Evolutionary conservation across 2,888 invertebrate species (phyloP), one percentile per base, ranked within the genome.

Genomic region (Branchellion lobata): DNA sequence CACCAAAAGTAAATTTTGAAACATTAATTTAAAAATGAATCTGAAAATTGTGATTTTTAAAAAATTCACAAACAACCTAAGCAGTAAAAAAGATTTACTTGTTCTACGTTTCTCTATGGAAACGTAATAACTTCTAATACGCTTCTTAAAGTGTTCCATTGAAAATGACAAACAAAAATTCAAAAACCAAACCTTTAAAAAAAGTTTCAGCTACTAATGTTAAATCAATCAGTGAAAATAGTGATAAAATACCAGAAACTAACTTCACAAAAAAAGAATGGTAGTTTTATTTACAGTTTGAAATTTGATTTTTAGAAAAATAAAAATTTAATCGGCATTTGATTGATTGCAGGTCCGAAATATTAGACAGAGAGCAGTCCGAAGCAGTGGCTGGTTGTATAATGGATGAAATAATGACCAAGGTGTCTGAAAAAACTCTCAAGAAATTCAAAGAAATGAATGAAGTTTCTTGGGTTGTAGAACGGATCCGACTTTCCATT

Each of bases 341-440:
- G n/a, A n/a, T n/a, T n/a, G n/a, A n/a, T n/a, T 11, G 29, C 24
- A 77, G 77, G 61, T 51, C n/a, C n/a, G 24, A 53, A 14, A 24
- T 77, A n/a, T 21, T 77, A 5, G 77, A 77, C 27, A 77, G 65
- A 36, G 77, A 77, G 34, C 0, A 77, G 29, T 77, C 77, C 18
- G 34, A 61, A n/a, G 65, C 29, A n/a, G 65, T 77, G 33, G 65
- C 36, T 24, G 18, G 29, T 24, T 29, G 33, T 34, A 33, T 77
- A 34, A 34, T 77, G 11, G 36, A 61, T 61, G 77, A 77, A 65
- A 65, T 77, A 31, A 61, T 65, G 65, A 24, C 21, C 0, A 33
- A 77, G 34, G 33, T 61, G 57, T 27, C 47, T 34, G 31, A 65
- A 18, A 61, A 21, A 53, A 34, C 57, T 34, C 36, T 61, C 27